phyloP scores from a whole-genome alignment of 2,113 vertebrate genomes.

The Sterrhoptilus dennistouni region DNA sequence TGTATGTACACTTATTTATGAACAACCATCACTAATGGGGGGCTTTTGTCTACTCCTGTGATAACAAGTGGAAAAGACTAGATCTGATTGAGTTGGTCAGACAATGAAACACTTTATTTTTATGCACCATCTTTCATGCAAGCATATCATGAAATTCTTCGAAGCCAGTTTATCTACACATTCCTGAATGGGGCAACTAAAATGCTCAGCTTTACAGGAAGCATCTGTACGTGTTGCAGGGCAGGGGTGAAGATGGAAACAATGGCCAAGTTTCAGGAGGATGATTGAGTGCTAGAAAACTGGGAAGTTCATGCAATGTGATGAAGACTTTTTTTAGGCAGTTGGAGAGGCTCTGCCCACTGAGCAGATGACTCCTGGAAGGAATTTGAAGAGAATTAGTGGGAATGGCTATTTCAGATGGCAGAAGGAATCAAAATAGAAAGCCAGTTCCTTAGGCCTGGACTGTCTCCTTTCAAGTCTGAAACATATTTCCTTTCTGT shows the following conservation, averaged over 20 bases:
- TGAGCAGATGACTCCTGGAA: conserved; percentile 20
- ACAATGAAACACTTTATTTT: neutral
- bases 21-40: neutral
- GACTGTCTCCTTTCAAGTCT: conserved; percentile 29
- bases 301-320: conserved; percentile 52
- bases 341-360: neutral
- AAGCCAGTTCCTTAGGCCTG: conserved; percentile 13
- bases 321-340: conserved; percentile 49
- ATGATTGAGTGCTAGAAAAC: conserved; percentile 66
- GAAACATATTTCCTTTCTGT: conserved; percentile 51
- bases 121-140: neutral
- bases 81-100: neutral
- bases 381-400: conserved; percentile 39
- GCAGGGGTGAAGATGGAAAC: conserved; percentile 66
- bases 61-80: neutral
- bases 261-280: conserved; percentile 62
- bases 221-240: conserved; percentile 70
- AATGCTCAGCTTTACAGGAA: conserved; percentile 63
- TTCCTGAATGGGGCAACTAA: conserved; percentile 10
- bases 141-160: neutral
- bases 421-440: conserved; percentile 51
- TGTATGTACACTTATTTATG: neutral
- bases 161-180: conserved; percentile 51
- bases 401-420: conserved; percentile 61
- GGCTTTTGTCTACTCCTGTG: neutral